These are phyloP conservation scores for Phanerotoma sp. DNA, from an alignment of 2,888 invertebrate genomes.

Conservation along the genomic window DNA sequence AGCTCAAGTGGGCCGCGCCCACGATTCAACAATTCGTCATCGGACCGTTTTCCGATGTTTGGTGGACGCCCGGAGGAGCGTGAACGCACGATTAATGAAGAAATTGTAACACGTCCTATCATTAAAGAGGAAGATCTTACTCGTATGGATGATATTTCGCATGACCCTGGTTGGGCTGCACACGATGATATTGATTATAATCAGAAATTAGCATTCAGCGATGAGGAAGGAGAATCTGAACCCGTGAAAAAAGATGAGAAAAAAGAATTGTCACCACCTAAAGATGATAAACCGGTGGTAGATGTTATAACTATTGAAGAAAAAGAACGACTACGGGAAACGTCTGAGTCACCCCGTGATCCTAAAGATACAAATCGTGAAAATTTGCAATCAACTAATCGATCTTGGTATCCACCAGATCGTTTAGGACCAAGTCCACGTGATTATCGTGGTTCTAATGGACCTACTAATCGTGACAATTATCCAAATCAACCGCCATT, in stretches of 20 bases:
- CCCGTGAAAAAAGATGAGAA: conserved; percentile 44
- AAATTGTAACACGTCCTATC: conserved; percentile 76
- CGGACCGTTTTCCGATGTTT: conserved; percentile 46
- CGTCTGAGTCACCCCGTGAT: conserved; percentile 33
- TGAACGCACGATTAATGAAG: conserved; percentile 61
- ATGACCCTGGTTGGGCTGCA: conserved; percentile 89
- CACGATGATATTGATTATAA: conserved; percentile 94
- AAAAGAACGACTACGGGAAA: conserved; percentile 46
- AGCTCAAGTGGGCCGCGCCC: conserved; percentile 50
- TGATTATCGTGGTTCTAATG: conserved; percentile 48
- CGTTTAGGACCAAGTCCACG: conserved; percentile 24
- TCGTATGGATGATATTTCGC: conserved; percentile 87
- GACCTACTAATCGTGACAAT: conserved; percentile 39
- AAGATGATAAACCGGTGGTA: conserved; percentile 42
- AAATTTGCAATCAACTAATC: conserved; percentile 28
- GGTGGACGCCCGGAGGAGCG: conserved; percentile 48
- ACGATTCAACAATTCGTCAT: conserved; percentile 51
- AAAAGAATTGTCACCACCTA: conserved; percentile 37
- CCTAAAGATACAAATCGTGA: conserved; percentile 31
- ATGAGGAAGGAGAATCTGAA: conserved; percentile 71
- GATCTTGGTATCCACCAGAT: conserved; percentile 31
- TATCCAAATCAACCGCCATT: conserved; percentile 49
- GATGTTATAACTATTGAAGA: conserved; percentile 38
- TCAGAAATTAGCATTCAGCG: conserved; percentile 92
- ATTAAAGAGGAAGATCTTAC: conserved; percentile 91